These are phyloP conservation scores for Cerastis leucographa DNA, from an alignment of 2,888 invertebrate genomes.

Conservation along the genomic window DNA sequence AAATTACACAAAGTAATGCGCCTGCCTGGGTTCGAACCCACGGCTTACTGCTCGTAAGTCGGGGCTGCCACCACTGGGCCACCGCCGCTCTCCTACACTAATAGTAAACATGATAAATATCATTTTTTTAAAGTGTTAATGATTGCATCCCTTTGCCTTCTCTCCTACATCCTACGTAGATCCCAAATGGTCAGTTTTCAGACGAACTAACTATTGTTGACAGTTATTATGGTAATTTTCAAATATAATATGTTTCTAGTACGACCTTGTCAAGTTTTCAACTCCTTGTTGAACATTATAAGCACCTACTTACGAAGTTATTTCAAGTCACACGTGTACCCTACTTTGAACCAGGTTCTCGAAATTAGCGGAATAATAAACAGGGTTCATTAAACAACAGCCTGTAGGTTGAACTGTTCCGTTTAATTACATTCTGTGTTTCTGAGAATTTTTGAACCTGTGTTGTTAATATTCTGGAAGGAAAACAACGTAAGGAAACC, in stretches of 20 bases:
- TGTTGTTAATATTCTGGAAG: not conserved
- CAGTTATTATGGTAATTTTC: not conserved
- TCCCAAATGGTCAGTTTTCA: not conserved
- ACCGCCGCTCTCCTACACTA: too few species aligned
- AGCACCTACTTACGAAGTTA: conserved; percentile 2
- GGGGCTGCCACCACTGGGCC: too few species aligned
- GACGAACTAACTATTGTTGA: not conserved
- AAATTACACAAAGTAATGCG: too few species aligned
- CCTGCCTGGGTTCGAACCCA: too few species aligned
- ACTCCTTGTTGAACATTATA: not conserved
- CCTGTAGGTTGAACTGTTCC: not conserved
- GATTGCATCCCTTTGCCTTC: too few species aligned
- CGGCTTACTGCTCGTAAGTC: too few species aligned
- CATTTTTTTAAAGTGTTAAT: too few species aligned
- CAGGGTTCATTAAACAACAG: conserved; percentile 24
- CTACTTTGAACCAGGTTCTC: conserved; percentile 14
- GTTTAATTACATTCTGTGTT: conserved; percentile 1
- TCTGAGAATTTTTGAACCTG: not conserved
- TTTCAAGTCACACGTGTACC: conserved; percentile 34
- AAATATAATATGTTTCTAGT: not conserved
- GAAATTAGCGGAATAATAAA: conserved; percentile 18
- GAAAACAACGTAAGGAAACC: not conserved
- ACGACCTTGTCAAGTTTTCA: not conserved
- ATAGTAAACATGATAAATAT: too few species aligned
- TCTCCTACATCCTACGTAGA: not conserved